Base-by-base conservation (phyloP, 2,888 invertebrate genomes). In the Cheilosia vernalis region DNA sequence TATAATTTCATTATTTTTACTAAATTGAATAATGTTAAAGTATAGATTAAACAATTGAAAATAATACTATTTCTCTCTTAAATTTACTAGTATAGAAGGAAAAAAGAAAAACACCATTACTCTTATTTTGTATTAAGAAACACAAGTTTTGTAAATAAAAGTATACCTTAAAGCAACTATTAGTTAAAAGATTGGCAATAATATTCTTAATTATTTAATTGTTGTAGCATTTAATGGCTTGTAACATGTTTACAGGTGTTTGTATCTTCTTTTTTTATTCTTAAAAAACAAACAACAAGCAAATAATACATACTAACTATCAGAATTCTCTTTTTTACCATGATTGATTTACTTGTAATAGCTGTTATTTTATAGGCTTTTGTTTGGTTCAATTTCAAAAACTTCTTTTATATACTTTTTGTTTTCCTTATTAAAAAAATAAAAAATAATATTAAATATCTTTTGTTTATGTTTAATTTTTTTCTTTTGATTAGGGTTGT, bases 141-240 rank as follows among this genome's bases (percentile, higher is more conserved):
- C 37, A 69, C 47, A 49, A 44, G 30, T 56, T 82, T 78, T 83
- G 78, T 83, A 78, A 72, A 83, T 83, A 83, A 60, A 49, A 30
- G 27, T 17, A 37, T 24, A 17, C 47, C 51, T 60, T 27, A 40
- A 49, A 40, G 72, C 9, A 56, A 51, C 13, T 67, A 60, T 67
- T 76, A 53, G 49, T 73, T 83, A 83, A 83, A 13, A 67, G 66
- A 83, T 83, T 83, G 78, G 83, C 83, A 83, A 83, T 83, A 83
- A 83, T 83, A 83, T 73, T 63, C 42, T 73, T 83, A 83, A 72
- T 83, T 78, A 72, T 83, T 78, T 83, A 67, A 73, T 17, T 78
- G 78, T 83, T 83, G 83, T 83, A 63, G 42, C 77, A 55, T 33
- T 73, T 27, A 78, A 56, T 78, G 72, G 55, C 78, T 49, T 78